Percentiles rank a stretch among this genome's conserved stretches.
These are phyloP conservation scores for Neuroterus valhalla DNA, from an alignment of 1,140 invertebrate genomes.

Conservation along the genomic window DNA sequence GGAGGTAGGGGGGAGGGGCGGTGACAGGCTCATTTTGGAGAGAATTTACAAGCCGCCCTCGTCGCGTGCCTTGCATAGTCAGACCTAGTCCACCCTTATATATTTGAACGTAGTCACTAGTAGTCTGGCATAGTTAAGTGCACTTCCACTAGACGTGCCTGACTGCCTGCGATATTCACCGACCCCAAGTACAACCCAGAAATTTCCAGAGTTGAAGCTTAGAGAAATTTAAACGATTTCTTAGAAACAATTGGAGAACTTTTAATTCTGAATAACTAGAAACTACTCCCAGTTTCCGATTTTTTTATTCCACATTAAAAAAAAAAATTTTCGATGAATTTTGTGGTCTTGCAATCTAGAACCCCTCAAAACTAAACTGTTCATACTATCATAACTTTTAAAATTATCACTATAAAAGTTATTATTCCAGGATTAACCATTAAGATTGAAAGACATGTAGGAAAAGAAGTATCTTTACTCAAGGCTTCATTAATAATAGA, in stretches of 20 bases:
- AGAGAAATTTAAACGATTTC: not conserved
- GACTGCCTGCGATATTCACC: slow-evolving; percentile 59
- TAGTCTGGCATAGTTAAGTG: slow-evolving; percentile 71
- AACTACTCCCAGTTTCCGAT: too few relatives aligned
- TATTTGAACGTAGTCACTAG: slow-evolving; percentile 64
- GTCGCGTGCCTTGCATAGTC: slow-evolving; percentile 75
- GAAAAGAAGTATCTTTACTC: too few relatives aligned
- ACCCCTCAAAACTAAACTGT: too few relatives aligned
- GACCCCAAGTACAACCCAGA: slow-evolving; percentile 30
- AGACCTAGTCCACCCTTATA: slow-evolving; percentile 68
- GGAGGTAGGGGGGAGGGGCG: slow-evolving; percentile 59
- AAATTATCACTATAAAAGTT: too few relatives aligned
- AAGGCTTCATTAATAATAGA: too few relatives aligned
- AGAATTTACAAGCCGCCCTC: slow-evolving; percentile 73
- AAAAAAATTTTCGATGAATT: too few relatives aligned
- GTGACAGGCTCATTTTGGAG: slow-evolving; percentile 73
- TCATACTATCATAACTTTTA: too few relatives aligned
- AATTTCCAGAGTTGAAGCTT: not conserved
- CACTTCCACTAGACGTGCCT: slow-evolving; percentile 59
- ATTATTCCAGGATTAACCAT: too few relatives aligned
- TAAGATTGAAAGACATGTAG: too few relatives aligned
- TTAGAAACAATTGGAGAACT: not conserved
- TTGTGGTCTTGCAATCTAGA: too few relatives aligned
- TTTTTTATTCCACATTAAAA: too few relatives aligned
- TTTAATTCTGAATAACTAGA: too few relatives aligned